These are phyloP conservation scores for Polietes domitor DNA, from an alignment of 2,888 invertebrate genomes.

Conservation along the genomic window DNA sequence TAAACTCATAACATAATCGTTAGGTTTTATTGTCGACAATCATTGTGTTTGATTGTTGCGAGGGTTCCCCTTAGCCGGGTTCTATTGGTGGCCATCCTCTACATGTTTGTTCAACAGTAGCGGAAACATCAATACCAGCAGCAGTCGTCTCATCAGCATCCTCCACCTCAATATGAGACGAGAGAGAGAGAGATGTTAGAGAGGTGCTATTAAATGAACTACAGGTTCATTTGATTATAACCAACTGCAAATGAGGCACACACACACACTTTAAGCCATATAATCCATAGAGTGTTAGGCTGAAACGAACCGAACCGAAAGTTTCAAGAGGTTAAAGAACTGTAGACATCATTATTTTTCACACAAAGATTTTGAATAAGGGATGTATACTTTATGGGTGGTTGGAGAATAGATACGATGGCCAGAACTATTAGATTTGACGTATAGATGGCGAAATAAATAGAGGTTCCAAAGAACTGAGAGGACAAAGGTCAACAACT, in stretches of 20 bases:
- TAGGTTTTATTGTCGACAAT: constrained; percentile 78
- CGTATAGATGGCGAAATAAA: too few species aligned
- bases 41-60: constrained; percentile 78
- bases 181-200: background rate
- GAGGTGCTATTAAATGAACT: background rate
- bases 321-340: too few species aligned
- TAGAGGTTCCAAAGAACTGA: too few species aligned
- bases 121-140: constrained; percentile 17
- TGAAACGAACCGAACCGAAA: too few species aligned
- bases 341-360: too few species aligned
- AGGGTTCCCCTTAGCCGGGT: constrained; percentile 9
- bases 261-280: background rate
- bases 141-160: background rate
- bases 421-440: too few species aligned
- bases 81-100: background rate
- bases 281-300: background rate
- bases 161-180: background rate
- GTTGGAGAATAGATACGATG: too few species aligned
- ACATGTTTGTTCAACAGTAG: background rate
- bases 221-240: constrained; percentile 15
- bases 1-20: constrained; percentile 77
- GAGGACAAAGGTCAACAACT: too few species aligned
- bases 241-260: background rate
- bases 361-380: too few species aligned
- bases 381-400: too few species aligned